Conservation (phyloP, 2,888 invertebrate species). For the Lasioglossum villosulum region DNA sequence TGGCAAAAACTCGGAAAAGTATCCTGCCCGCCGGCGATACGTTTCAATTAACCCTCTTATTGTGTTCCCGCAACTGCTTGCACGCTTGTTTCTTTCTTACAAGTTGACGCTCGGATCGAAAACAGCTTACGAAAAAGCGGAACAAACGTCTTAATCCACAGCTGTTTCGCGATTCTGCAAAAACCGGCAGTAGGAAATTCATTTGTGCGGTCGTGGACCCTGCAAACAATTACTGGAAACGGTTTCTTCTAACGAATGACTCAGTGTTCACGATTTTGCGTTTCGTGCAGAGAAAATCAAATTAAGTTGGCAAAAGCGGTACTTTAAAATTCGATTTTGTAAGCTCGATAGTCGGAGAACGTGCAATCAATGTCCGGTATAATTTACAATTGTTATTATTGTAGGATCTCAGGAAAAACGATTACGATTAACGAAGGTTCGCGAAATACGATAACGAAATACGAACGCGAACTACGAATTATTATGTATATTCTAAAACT, state of each 20-base stretch:
- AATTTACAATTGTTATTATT: background rate
- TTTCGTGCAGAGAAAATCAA: background rate
- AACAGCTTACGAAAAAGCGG: conserved; percentile 1
- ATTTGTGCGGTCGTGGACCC: background rate
- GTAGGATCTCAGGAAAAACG: no score
- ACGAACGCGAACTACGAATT: no score
- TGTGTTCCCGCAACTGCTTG: background rate
- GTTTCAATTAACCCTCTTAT: background rate
- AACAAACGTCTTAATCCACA: background rate
- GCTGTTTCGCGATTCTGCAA: background rate
- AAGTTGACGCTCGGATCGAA: background rate
- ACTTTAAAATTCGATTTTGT: background rate
- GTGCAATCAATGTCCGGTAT: background rate
- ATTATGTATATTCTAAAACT: no score
- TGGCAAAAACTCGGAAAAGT: background rate
- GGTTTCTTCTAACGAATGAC: background rate
- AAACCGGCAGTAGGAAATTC: background rate
- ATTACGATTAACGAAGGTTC: no score
- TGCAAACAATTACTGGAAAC: background rate
- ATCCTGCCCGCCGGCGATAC: background rate
- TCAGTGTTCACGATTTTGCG: background rate
- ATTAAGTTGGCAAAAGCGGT: background rate
- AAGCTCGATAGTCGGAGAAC: background rate
- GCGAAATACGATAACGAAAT: no score
- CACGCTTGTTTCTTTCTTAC: background rate